Evolutionary conservation across 2,797 vertebrate species (phyloP).

Genomic region (Ceyx erithaca): DNA sequence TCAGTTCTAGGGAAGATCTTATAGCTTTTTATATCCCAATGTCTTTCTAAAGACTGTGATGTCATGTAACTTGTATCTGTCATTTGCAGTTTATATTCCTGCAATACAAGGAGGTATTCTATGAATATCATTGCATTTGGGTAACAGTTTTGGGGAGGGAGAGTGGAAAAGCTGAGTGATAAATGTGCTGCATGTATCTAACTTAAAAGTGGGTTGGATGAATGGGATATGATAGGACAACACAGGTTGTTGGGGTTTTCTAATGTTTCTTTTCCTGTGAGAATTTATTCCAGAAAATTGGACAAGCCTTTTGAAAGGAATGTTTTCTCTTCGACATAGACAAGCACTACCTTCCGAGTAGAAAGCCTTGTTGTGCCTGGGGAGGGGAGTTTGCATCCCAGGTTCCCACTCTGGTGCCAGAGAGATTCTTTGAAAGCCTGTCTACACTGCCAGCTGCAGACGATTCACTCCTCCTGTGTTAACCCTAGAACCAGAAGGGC

Average conservation of each 20-base stretch:
- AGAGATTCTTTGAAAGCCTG: constrained; percentile 50
- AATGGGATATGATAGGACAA: not conserved
- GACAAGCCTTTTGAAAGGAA: constrained; percentile 13
- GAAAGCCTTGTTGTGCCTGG: constrained; percentile 1
- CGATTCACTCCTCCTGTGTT: constrained; percentile 17
- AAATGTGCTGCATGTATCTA: not conserved
- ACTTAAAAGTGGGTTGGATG: not conserved
- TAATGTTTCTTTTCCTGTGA: constrained; percentile 36
- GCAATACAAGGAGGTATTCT: not conserved
- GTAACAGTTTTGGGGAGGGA: not conserved
- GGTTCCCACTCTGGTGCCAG: constrained; percentile 11
- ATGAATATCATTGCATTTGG: not conserved
- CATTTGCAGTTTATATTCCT: not conserved
- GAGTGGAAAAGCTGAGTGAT: not conserved
- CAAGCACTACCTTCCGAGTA: constrained; percentile 39
- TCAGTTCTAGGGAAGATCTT: not conserved
- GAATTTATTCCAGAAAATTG: constrained; percentile 64
- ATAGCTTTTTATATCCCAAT: not conserved
- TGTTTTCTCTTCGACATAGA: constrained; percentile 12
- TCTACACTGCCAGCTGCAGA: constrained; percentile 62
- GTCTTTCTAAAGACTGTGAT: not conserved
- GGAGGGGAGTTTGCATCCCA: constrained; percentile 31
- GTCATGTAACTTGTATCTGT: not conserved
- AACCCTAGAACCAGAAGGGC: constrained; percentile 53
- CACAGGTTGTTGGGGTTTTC: not conserved